Evolutionary conservation across 2,888 invertebrate species (phyloP), one percentile per base, ranked within the genome.

Genomic region (Drosophila diplacantha): DNA sequence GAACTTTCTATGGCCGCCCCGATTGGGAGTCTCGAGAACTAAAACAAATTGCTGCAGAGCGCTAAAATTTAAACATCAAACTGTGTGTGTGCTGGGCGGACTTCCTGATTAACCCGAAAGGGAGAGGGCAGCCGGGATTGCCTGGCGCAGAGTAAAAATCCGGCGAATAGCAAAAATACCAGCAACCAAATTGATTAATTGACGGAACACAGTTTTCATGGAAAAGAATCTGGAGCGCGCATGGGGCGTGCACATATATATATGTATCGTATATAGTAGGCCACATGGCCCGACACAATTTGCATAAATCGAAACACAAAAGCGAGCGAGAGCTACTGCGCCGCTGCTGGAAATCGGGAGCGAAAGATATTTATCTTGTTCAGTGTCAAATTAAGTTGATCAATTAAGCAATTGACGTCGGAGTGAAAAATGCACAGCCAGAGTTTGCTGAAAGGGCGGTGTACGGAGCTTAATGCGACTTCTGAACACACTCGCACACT

Each of bases 351-450:
- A 79, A 77, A 82, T 76, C 66, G 82, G 65, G 74, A 74, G 53
- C 80, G 72, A 72, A 79, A 77, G 83, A 82, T 80, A 80, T 82
- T 72, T 77, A 80, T 80, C 75, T 82, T 82, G 52, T 54, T 37
- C 62, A 81, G 81, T 84, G 83, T 84, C 85, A 83, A 84, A 84
- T 83, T 84, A 83, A 84, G 83, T 84, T 84, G 85, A 84, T 83
- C 85, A 84, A 84, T 84, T 84, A 83, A 84, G 83, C 84, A 84
- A 78, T 84, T 84, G 83, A 79, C 74, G 68, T 73, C 8, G 34
- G 38, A 39, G 53, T 41, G 39, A 32, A 60, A 60, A 53, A 53
- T 32, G 58, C 49, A 49, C 35, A 57, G 50, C 44, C 50, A 41
- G 59, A 58, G 31, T 46, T 51, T 41, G 41, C 35, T 20, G 32